Percentiles rank a stretch among this genome's conserved stretches.
phyloP scores from a whole-genome alignment of 2,888 invertebrate species.

The Neria commutata region DNA sequence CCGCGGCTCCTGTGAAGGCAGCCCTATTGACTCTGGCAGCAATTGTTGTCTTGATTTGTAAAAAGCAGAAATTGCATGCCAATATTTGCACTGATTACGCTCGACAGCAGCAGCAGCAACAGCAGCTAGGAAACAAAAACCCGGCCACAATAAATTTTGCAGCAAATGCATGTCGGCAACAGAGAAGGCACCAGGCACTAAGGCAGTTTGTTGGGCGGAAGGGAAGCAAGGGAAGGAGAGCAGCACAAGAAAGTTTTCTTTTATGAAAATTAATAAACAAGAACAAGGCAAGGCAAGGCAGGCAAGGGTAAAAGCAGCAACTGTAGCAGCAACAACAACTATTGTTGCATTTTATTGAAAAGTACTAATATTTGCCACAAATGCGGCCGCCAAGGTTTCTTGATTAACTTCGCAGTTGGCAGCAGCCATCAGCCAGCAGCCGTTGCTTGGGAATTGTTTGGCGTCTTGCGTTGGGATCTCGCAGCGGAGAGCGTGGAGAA shows the following conservation, averaged over 20 bases:
- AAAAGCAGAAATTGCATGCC: conserved; percentile 7
- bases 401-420: conserved; percentile 40
- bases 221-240: neutral
- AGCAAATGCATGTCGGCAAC: neutral
- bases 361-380: conserved; percentile 45
- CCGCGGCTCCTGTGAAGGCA: too few relatives aligned
- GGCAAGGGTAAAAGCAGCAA: too few relatives aligned
- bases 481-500: too few relatives aligned
- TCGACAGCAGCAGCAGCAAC: neutral
- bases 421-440: too few relatives aligned
- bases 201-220: neutral
- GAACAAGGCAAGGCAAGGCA: too few relatives aligned
- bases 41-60: neutral
- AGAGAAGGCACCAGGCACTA: neutral
- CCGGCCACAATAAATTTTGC: neutral
- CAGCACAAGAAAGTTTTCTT: conserved; percentile 39
- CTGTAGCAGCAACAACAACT: conserved; percentile 34
- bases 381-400: conserved; percentile 26
- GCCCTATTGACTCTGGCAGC: neutral
- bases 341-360: conserved; percentile 20
- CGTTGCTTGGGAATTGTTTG: too few relatives aligned
- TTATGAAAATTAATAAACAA: conserved; percentile 52
- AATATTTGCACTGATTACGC: conserved; percentile 11
- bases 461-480: too few relatives aligned
- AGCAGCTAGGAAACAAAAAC: neutral